phyloP scores from a whole-genome alignment of 2,797 vertebrate species.

The Microcaecilia unicolor region DNA sequence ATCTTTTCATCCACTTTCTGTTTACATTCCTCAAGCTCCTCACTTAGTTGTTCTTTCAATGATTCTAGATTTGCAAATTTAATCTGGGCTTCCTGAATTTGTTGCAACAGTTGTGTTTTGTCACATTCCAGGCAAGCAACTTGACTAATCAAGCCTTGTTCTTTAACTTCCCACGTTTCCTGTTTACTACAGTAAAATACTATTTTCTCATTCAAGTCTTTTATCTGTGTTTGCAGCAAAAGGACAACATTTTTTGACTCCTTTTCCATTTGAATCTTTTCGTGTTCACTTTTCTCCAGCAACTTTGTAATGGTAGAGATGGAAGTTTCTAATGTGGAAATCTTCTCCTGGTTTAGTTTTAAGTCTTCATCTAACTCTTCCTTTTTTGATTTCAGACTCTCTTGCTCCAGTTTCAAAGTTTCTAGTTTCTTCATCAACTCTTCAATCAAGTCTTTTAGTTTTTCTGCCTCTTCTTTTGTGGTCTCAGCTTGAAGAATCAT shows the following conservation, averaged over 20 bases:
- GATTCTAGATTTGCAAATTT: slow-evolving; percentile 30
- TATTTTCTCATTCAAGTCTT: slow-evolving; percentile 39
- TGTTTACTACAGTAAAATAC: slow-evolving; percentile 27
- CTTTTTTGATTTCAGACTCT: slow-evolving; percentile 53
- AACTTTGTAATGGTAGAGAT: slow-evolving; percentile 21
- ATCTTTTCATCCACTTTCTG: slow-evolving; percentile 34
- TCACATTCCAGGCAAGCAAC: slow-evolving; percentile 39
- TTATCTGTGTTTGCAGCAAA: slow-evolving; percentile 51
- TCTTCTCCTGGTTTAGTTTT: slow-evolving; percentile 31
- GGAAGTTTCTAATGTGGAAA: slow-evolving; percentile 25
- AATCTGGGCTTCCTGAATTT: slow-evolving; percentile 42
- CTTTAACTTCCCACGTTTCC: slow-evolving; percentile 37
- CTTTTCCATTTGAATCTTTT: slow-evolving; percentile 38
- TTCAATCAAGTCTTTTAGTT: slow-evolving; percentile 44
- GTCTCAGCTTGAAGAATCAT: slow-evolving; percentile 67
- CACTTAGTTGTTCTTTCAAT: slow-evolving; percentile 23
- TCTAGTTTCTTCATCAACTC: slow-evolving; percentile 37
- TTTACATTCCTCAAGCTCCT: slow-evolving; percentile 33
- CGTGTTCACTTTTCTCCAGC: slow-evolving; percentile 51
- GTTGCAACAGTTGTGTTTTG: slow-evolving; percentile 37
- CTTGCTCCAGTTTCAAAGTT: slow-evolving; percentile 39
- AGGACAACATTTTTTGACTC: slow-evolving; percentile 36
- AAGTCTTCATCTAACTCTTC: slow-evolving; percentile 49
- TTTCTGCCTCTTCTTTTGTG: slow-evolving; percentile 65
- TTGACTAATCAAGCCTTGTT: slow-evolving; percentile 32